These are phyloP conservation scores for Sebastes paucispinis DNA, from an alignment of 2,797 vertebrate species.

Conservation along the genomic window DNA sequence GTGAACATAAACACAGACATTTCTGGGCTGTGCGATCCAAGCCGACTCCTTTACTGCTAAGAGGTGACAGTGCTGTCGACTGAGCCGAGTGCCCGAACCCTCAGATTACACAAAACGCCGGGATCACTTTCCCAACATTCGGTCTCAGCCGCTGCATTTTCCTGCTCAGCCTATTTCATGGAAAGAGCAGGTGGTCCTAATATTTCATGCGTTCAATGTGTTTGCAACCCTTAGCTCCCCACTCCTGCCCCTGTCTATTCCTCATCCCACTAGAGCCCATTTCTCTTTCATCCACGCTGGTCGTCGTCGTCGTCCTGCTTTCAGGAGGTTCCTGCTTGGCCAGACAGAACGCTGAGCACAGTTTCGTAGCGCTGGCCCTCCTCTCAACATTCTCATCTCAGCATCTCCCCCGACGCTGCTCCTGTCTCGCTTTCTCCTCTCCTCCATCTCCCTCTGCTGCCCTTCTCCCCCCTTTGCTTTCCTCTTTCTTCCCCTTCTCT, in stretches of 20 bases:
- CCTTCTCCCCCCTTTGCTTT: slow-evolving; percentile 36
- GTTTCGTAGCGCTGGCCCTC: slow-evolving; percentile 75
- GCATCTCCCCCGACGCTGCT: slow-evolving; percentile 60
- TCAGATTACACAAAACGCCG: slow-evolving; percentile 9
- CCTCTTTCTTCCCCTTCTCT: slow-evolving; percentile 45
- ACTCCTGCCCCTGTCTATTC: slow-evolving; percentile 41
- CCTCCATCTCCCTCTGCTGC: slow-evolving; percentile 66
- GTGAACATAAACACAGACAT: background rate
- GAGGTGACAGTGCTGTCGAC: background rate
- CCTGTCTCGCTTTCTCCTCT: slow-evolving; percentile 55
- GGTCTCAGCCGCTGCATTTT: slow-evolving; percentile 20
- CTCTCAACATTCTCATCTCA: slow-evolving; percentile 72
- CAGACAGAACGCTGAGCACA: slow-evolving; percentile 87
- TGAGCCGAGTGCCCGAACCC: background rate
- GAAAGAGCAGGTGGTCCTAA: slow-evolving; percentile 62
- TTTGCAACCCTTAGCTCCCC: slow-evolving; percentile 46
- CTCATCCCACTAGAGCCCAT: slow-evolving; percentile 57
- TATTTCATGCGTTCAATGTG: slow-evolving; percentile 52
- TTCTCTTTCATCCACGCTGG: slow-evolving; percentile 63
- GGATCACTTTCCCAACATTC: slow-evolving; percentile 1
- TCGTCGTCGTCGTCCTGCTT: slow-evolving; percentile 46
- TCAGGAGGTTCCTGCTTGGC: slow-evolving; percentile 82
- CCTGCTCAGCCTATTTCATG: slow-evolving; percentile 44
- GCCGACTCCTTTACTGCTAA: background rate
- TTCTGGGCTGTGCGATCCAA: background rate